phyloP scores from a whole-genome alignment of 1,140 invertebrate species.

The Zaprionus taronus region DNA sequence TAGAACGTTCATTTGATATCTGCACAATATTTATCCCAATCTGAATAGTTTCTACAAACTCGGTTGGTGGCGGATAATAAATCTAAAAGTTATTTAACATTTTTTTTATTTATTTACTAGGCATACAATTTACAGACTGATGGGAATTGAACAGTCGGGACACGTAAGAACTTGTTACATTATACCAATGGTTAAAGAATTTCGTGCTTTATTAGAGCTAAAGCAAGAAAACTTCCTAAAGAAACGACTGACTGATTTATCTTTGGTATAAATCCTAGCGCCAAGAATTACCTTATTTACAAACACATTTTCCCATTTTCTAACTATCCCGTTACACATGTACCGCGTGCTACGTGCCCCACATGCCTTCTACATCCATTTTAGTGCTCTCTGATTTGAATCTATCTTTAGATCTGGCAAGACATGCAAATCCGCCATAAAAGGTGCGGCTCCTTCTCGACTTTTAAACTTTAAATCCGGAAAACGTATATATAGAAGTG shows the following conservation, averaged over 20 bases:
- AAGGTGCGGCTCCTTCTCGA: constrained; percentile 53
- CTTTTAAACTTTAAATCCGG: constrained; percentile 76
- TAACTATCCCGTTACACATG: not conserved
- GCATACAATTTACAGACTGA: too few species aligned
- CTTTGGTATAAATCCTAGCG: not conserved
- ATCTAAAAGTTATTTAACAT: too few species aligned
- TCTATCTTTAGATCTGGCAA: constrained; percentile 65
- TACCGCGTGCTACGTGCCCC: not conserved
- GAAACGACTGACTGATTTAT: not conserved
- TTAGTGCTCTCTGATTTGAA: constrained; percentile 49
- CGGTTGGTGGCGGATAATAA: too few species aligned
- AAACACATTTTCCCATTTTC: not conserved
- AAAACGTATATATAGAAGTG: constrained; percentile 49
- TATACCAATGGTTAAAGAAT: not conserved
- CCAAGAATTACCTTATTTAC: not conserved
- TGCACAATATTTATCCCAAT: too few species aligned
- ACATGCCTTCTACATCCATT: not conserved
- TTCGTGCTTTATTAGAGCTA: not conserved
- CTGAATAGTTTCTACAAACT: too few species aligned
- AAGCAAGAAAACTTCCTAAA: not conserved
- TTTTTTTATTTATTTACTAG: too few species aligned
- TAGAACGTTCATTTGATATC: too few species aligned
- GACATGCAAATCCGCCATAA: constrained; percentile 70
- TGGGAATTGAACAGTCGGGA: too few species aligned
- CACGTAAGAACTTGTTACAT: too few species aligned